phyloP scores from a whole-genome alignment of 2,888 invertebrate genomes.

The Standfussiana lucernea region DNA sequence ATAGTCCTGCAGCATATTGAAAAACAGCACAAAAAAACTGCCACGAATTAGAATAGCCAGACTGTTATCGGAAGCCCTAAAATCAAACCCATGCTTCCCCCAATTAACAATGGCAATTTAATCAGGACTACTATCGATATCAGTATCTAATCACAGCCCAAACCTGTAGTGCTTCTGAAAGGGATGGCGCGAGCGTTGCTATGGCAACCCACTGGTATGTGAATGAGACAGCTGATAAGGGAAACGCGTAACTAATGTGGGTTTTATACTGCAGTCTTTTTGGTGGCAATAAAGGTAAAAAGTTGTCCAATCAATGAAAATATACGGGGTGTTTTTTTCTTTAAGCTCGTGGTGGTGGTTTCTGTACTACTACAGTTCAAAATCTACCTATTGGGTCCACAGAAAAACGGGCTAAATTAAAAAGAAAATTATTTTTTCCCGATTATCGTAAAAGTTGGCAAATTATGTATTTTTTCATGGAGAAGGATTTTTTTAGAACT shows the following conservation, averaged over 20 bases:
- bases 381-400: not conserved
- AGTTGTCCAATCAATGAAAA: conserved; percentile 6
- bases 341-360: not conserved
- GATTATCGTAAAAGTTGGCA: not conserved
- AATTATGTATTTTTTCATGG: not conserved
- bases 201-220: conserved; percentile 40
- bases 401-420: not conserved
- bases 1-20: not conserved
- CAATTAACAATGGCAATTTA: conserved; percentile 45
- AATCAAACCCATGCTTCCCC: conserved; percentile 17
- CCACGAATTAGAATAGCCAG: not conserved
- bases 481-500: not conserved
- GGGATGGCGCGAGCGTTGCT: conserved; percentile 34
- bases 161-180: conserved; percentile 59
- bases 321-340: not conserved
- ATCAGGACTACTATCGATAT: conserved; percentile 40
- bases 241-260: conserved; percentile 26
- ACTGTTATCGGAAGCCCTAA: conserved; percentile 40
- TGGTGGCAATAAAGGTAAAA: conserved; percentile 14
- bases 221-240: conserved; percentile 42
- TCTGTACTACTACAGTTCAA: not conserved
- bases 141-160: conserved; percentile 55
- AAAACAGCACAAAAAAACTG: not conserved
- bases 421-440: not conserved
- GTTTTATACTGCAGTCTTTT: conserved; percentile 25